phyloP scores from a whole-genome alignment of 2,888 invertebrate species.

The Eupithecia exiguata region DNA sequence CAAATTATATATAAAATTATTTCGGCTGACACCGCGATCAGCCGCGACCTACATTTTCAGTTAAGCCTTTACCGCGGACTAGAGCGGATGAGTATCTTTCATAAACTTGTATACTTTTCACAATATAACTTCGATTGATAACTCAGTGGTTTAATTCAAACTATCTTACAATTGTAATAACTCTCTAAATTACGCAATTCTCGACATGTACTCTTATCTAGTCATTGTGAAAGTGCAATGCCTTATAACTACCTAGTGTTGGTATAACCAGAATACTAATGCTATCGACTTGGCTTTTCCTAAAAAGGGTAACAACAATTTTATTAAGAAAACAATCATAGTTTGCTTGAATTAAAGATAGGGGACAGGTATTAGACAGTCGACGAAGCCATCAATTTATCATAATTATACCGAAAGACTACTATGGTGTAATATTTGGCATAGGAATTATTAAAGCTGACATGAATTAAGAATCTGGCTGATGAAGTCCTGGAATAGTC shows the following conservation, averaged over 20 bases:
- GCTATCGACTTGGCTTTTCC: neutral
- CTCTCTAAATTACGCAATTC: neutral
- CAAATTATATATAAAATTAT: no score
- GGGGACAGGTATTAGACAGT: neutral
- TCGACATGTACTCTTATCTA: neutral
- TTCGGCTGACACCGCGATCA: no score
- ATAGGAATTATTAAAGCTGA: neutral
- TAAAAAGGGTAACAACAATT: neutral
- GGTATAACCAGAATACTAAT: neutral
- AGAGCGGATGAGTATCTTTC: no score
- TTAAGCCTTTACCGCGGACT: no score
- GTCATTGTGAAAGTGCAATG: conserved; percentile 8
- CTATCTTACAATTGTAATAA: no score
- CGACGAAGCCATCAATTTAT: neutral
- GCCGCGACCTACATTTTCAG: no score
- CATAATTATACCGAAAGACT: neutral
- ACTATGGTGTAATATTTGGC: neutral
- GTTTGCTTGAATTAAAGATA: neutral
- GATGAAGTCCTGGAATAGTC: no score
- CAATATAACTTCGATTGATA: no score
- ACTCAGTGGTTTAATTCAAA: no score
- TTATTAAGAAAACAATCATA: neutral
- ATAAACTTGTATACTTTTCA: no score
- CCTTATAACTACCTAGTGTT: neutral
- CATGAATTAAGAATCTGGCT: neutral